phyloP scores from a whole-genome alignment of 1,140 invertebrate genomes.

The Trachymyrmex cornetzi region DNA sequence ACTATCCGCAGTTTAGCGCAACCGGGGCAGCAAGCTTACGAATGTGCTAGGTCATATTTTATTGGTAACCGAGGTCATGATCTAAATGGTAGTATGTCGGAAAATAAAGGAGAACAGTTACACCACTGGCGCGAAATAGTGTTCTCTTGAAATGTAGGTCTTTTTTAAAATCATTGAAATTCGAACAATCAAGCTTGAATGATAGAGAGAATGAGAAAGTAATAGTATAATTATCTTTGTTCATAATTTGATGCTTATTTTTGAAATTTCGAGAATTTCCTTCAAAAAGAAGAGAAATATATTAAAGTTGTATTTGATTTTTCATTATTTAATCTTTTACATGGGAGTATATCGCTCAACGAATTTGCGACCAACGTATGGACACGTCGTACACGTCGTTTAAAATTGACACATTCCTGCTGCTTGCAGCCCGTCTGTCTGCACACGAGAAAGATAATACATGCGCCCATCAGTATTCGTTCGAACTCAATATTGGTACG shows the following conservation, averaged over 20 bases:
- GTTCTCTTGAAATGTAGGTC: background rate
- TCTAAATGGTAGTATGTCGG: conserved; percentile 20
- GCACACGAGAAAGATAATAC: conserved; percentile 77
- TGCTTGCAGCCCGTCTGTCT: conserved; percentile 65
- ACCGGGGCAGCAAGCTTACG: conserved; percentile 36
- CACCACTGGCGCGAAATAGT: background rate
- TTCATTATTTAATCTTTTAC: background rate
- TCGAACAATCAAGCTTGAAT: background rate
- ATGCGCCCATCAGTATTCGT: conserved; percentile 81
- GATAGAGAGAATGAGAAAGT: background rate
- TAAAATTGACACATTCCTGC: conserved; percentile 42
- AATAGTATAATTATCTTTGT: background rate
- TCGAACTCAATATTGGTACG: conserved; percentile 81
- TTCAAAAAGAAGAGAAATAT: background rate
- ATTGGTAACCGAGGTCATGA: conserved; percentile 57
- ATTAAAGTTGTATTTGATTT: background rate
- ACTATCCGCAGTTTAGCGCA: conserved; percentile 44
- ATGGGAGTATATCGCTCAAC: background rate
- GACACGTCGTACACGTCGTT: conserved; percentile 39
- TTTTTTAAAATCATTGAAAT: conserved; percentile 17
- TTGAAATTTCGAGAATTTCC: background rate
- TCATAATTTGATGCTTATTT: background rate
- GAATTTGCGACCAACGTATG: conserved; percentile 31
- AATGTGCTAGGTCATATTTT: conserved; percentile 61
- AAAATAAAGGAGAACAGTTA: conserved; percentile 49